Conservation (phyloP, 2,888 invertebrate genomes). For the Drosophila prolongata region DNA sequence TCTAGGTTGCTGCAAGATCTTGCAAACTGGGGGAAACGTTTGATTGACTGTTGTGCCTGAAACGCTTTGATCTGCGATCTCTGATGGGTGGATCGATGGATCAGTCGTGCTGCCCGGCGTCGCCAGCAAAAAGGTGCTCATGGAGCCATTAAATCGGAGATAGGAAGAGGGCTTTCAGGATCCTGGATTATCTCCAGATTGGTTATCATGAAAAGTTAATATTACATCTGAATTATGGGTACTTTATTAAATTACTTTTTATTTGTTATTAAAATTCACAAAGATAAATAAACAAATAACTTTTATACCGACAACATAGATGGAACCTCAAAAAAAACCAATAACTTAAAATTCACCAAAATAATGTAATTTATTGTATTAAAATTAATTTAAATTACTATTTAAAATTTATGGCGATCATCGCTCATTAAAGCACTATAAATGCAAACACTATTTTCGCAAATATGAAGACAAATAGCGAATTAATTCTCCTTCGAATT, state of each 20-base stretch:
- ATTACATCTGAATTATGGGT: too few relatives aligned
- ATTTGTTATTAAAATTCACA: too few relatives aligned
- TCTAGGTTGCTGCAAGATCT: constrained; percentile 38
- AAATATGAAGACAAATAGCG: not conserved
- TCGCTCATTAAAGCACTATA: too few relatives aligned
- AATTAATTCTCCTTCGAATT: not conserved
- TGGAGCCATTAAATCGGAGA: constrained; percentile 43
- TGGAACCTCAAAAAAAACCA: too few relatives aligned
- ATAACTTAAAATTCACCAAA: too few relatives aligned
- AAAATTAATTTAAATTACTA: too few relatives aligned
- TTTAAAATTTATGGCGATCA: too few relatives aligned
- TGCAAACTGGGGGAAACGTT: constrained; percentile 28
- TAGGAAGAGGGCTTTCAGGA: not conserved
- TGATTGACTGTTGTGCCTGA: constrained; percentile 77
- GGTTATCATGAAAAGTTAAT: too few relatives aligned
- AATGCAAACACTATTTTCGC: not conserved
- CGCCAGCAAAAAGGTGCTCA: constrained; percentile 74
- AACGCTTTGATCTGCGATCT: constrained; percentile 69
- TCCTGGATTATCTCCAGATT: not conserved
- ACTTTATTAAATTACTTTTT: too few relatives aligned
- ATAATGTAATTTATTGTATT: too few relatives aligned
- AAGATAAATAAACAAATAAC: too few relatives aligned
- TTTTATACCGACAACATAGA: too few relatives aligned
- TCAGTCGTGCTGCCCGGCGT: constrained; percentile 22
- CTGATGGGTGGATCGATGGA: constrained; percentile 27